Evolutionary conservation across 2,888 invertebrate species (phyloP), one percentile per base, ranked within the genome.

Genomic region (Ischnus inquisitorius): DNA sequence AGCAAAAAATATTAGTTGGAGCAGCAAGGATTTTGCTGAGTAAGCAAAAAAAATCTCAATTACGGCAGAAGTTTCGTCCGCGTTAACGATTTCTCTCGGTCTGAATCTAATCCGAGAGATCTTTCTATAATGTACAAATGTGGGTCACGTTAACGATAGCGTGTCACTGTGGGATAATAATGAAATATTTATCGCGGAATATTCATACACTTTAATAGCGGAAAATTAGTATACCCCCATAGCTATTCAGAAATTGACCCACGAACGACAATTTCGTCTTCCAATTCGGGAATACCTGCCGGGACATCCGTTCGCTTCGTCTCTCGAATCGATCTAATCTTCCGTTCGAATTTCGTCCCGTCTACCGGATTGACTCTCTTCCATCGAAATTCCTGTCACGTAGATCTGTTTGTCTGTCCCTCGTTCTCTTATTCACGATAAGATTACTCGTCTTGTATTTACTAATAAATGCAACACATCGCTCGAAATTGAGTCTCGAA

Each of bases 361-460:
- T 60, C 14, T 51, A 19, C 39, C 54, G 54, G 34, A 57, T 60
- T 65, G 64, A 74, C 64, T 69, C 54, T 3, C 10, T 74, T 34
- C 10, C 65, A 82, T 83, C 41, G 71, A 72, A 67, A 83, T 76
- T 79, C 71, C 41, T 19, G 69, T 76, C 83, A 83, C 83, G 83
- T 79, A 43, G 41, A 57, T 51, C 71, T 83, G 41, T 79, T 75
- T 41, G 48, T 48, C 76, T 83, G 57, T 76, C 72, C 60, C 46
- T 78, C 75, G 62, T 19, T 72, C 54, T 72, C 65, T 41, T 39
- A 25, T 43, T 64, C 43, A 10, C 51, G 34, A 67, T 78, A 41
- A 62, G 41, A 62, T 72, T 68, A 39, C 72, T 60, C 28, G 25
- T 28, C 34, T 14, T 41, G 43, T 39, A 60, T 72, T 28, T 41